phyloP scores from a whole-genome alignment of 2,797 vertebrate species.

The Amblyraja radiata region DNA sequence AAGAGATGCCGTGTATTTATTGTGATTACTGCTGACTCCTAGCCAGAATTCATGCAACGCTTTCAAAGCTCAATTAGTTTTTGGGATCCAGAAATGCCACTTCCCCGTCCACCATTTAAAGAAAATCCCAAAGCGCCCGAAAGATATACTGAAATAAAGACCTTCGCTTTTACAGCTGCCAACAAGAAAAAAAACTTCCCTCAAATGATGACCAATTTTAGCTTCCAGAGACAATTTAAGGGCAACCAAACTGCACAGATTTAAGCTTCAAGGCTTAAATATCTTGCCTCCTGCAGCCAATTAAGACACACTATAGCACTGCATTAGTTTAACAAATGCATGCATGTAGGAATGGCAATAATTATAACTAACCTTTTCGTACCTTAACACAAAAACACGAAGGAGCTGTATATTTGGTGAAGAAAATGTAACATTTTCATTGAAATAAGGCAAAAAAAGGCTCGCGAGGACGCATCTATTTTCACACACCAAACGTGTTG shows the following conservation, averaged over 20 bases:
- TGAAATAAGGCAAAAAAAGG: neutral
- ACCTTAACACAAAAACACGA: neutral
- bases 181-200: neutral
- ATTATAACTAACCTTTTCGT: neutral
- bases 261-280: neutral
- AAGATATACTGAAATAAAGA: neutral
- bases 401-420: too few species aligned
- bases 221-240: neutral
- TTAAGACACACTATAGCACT: neutral
- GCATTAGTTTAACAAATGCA: neutral
- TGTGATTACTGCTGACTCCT: neutral
- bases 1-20: neutral
- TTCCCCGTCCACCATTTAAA: neutral
- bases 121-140: neutral
- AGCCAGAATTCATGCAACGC: neutral
- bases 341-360: neutral
- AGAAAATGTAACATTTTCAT: conserved; percentile 8
- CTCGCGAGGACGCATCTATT: neutral
- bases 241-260: neutral
- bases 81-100: neutral
- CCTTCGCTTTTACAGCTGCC: neutral
- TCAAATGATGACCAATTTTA: conserved; percentile 25
- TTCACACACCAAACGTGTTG: neutral
- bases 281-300: neutral
- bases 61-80: neutral